These are phyloP conservation scores for Synanthedon myopaeformis DNA, from an alignment of 2,888 invertebrate genomes.

Conservation along the genomic window DNA sequence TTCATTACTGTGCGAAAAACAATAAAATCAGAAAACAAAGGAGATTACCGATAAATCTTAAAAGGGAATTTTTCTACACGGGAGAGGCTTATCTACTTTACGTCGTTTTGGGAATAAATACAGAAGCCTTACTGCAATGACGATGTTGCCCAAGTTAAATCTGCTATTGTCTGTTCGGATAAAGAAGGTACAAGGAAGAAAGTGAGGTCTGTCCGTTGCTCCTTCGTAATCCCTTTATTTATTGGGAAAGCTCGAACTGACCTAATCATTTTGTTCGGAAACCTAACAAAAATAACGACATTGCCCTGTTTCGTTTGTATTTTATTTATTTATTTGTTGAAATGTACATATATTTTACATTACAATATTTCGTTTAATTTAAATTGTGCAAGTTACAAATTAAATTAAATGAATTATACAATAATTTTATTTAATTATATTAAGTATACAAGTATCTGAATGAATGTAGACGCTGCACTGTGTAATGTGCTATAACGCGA, in stretches of 20 bases:
- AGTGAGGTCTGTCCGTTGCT: constrained; percentile 24
- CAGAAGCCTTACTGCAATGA: constrained; percentile 45
- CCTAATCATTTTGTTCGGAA: constrained; percentile 31
- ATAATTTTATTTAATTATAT: too few species aligned
- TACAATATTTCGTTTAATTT: too few species aligned
- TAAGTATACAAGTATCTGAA: too few species aligned
- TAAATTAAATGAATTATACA: too few species aligned
- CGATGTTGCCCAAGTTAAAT: constrained; percentile 44
- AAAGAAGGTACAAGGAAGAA: constrained; percentile 43
- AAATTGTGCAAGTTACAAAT: too few species aligned
- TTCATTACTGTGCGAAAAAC: constrained; percentile 53
- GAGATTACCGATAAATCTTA: constrained; percentile 54
- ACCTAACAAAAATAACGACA: neutral
- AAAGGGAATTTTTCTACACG: constrained; percentile 52
- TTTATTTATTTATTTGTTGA: too few species aligned
- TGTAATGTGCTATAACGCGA: too few species aligned
- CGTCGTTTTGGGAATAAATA: constrained; percentile 55
- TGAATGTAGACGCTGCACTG: too few species aligned
- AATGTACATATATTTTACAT: too few species aligned
- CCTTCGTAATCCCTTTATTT: constrained; percentile 46
- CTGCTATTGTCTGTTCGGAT: constrained; percentile 53
- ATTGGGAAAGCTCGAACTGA: constrained; percentile 32
- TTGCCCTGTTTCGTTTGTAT: neutral
- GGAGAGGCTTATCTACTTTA: constrained; percentile 51
- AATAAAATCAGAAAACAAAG: constrained; percentile 54